Evolutionary conservation across 1,140 invertebrate species (phyloP), one percentile per base, ranked within the genome.

Genomic region (Nephila pilipes): DNA sequence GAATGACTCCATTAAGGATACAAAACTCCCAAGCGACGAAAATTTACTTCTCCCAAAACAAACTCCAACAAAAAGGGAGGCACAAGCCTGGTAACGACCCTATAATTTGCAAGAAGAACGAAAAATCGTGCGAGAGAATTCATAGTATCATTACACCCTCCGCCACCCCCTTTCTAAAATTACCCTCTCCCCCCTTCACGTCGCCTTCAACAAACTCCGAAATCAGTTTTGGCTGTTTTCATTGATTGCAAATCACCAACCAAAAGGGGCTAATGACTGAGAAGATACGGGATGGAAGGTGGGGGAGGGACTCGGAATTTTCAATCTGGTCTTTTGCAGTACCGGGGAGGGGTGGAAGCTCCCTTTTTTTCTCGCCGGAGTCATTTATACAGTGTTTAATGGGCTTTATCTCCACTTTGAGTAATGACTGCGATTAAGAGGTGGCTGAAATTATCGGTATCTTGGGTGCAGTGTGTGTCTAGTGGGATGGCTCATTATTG

Each of bases 381-480:
- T 81, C 88, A 90, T 90, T 90, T 81, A 58, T 90, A 25, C 25
- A 81, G 75, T 81, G 88, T 90, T 90, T 90, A 90, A 90, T 90
- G 88, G 88, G 88, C 80, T 90, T 90, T 90, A 90, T 90, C 88
- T 90, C 65, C 75, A 25, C 88, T 90, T 90, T 90, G 88, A 90
- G 88, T 90, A 90, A 90, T 90, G 88, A 81, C 88, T 32, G 32
- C 75, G 88, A 90, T 90, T 90, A 90, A 81, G 32, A 36, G 88
- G 69, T 36, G 79, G 65, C 55, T 32, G 75, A 90, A 90, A 90
- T 89, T 90, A 90, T 90, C 88, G 80, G 88, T 75, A 75, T 75
- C 69, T 75, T 75, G 75, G 69, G 38, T 10, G 85, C 8, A 22
- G 58, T 32, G 69, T 75, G 29, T 32, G 69, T 75, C 69, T 83